Base-by-base conservation (phyloP, 2,113 vertebrate species). In the Aramus guarauna region DNA sequence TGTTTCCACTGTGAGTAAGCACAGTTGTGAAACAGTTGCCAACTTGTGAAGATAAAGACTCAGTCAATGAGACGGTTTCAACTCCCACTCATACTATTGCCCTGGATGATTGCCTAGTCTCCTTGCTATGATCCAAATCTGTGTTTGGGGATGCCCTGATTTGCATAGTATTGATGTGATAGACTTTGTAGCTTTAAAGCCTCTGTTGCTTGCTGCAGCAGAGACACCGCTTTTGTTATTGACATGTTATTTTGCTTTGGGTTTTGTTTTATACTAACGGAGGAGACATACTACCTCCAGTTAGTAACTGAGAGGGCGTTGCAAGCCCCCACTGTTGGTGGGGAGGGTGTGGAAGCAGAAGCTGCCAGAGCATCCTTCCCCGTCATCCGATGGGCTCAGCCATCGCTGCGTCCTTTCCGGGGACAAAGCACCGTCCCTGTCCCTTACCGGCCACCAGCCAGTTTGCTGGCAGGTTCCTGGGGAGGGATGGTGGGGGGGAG, bases 91-190 rank as follows among this genome's bases (percentile, higher is more conserved):
- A 18, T 73, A 85, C 89, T 92, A 71, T 62, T 96, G 94, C 91
- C 89, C 95, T 97, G 96, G 95, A 95, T 90, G 87, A 64, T 93
- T 97, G 96, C 97, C 96, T 94, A 80, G 84, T 90, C 87, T 95
- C 63, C 58, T 95, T 55, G 71, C 81, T 50, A 23, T 79, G 85
- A 97, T 95, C 84, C 81, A 95, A 11, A 88, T 90, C 43, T 79
- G 67, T 88, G 81, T 88, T 95, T 90, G 47, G 85, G 91, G 62
- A 91, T 95, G 67, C 71, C 78, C 74, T 92, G 59, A 82, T 96
- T 97, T 95, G 66, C 94, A 95, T 85, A 76, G 45, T 27, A 55
- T 55, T 89, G 80, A 80, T 77, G 74, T 4, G 5, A 29, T 79
- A 55, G 79, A 39, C 34, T 87, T 68, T 11, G n/a, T 69, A 80